A percentile compares a stretch with the other conserved stretches of the same genome.
These are phyloP conservation scores for Monoplex corrugatus DNA, from an alignment of 2,888 invertebrate genomes.

Conservation along the genomic window DNA sequence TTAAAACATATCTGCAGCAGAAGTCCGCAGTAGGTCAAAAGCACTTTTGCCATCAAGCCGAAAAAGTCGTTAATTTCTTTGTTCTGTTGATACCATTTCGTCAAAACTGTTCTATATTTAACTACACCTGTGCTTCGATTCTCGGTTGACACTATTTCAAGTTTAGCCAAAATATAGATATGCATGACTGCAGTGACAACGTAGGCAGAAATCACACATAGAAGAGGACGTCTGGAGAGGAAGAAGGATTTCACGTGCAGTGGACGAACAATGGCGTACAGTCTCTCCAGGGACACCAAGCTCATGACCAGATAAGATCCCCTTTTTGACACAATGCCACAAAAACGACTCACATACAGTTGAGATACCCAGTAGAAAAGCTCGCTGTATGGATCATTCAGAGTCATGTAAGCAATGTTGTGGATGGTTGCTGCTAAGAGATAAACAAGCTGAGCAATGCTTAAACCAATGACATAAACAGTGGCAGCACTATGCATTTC, in stretches of 20 bases:
- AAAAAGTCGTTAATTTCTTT: not conserved
- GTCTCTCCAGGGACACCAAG: slow-evolving; percentile 1
- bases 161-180: not conserved
- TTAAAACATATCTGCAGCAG: not conserved
- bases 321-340: not conserved
- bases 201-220: not conserved
- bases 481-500: slow-evolving; percentile 21
- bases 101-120: not conserved
- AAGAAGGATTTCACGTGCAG: not conserved
- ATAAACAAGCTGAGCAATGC: not conserved
- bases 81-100: not conserved
- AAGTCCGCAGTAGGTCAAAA: not conserved
- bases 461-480: slow-evolving; percentile 16
- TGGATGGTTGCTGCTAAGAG: too few species aligned
- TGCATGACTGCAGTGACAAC: not conserved
- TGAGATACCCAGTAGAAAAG: too few species aligned
- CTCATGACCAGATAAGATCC: not conserved
- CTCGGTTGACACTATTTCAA: too few species aligned
- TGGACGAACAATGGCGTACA: slow-evolving; percentile 12
- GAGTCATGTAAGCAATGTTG: not conserved
- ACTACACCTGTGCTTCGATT: too few species aligned
- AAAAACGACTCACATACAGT: not conserved
- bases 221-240: not conserved
- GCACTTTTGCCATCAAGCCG: not conserved
- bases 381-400: not conserved